Conservation (phyloP, 2,797 vertebrate genomes). For the Ceyx erithaca region DNA sequence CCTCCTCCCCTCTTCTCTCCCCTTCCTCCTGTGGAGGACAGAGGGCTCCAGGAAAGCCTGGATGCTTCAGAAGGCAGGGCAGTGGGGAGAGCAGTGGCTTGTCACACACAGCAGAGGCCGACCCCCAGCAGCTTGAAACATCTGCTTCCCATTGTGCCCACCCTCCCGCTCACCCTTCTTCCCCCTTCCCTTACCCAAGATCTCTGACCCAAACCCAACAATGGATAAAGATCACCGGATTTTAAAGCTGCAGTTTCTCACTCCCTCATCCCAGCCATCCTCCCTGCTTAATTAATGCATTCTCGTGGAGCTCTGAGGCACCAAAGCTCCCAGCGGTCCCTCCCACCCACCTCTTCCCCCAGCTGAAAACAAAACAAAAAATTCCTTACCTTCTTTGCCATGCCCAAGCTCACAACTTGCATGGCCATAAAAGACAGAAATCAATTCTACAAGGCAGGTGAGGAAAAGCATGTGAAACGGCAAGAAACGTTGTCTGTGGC, state of each 20-base stretch:
- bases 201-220: slow-evolving; percentile 85
- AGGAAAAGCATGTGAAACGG: background rate
- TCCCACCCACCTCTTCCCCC: background rate
- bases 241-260: slow-evolving; percentile 77
- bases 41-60: slow-evolving; percentile 51
- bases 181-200: slow-evolving; percentile 74
- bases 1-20: background rate
- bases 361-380: slow-evolving; percentile 46
- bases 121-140: slow-evolving; percentile 84
- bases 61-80: slow-evolving; percentile 27
- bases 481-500: background rate
- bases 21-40: slow-evolving; percentile 36
- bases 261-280: slow-evolving; percentile 75
- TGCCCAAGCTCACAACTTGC: background rate
- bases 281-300: slow-evolving; percentile 88
- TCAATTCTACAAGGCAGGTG: background rate
- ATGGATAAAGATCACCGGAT: slow-evolving; percentile 82
- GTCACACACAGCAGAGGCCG: slow-evolving; percentile 39
- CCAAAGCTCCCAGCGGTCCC: slow-evolving; percentile 22
- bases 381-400: slow-evolving; percentile 59
- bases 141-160: slow-evolving; percentile 88
- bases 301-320: slow-evolving; percentile 80
- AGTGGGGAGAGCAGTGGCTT: background rate
- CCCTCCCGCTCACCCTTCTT: slow-evolving; percentile 62
- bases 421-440: slow-evolving; percentile 3